These are phyloP conservation scores for Phoxinus dragarum DNA, from an alignment of 2,797 vertebrate genomes.

Conservation along the genomic window DNA sequence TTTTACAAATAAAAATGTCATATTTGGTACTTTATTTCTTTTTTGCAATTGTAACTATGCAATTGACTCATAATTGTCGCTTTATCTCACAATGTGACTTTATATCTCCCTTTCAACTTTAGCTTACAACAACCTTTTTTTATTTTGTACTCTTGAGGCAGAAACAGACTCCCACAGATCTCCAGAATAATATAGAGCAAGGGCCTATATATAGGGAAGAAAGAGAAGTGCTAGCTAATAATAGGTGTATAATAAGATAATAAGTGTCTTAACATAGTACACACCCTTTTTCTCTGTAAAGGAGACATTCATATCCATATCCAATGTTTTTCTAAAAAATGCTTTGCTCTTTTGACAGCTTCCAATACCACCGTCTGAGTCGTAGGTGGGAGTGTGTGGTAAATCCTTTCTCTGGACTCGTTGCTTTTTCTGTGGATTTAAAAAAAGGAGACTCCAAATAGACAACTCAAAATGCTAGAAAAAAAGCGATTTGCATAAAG, in stretches of 20 bases:
- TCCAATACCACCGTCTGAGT: constrained; percentile 26
- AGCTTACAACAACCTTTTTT: neutral
- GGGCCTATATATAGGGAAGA: constrained; percentile 13
- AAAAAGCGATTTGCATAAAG: constrained; percentile 14
- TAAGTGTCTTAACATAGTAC: constrained; percentile 23
- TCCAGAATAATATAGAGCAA: constrained; percentile 6
- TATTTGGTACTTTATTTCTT: neutral
- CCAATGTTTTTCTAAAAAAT: constrained; percentile 5
- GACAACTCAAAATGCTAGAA: neutral
- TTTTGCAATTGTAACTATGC: neutral
- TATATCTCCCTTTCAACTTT: neutral
- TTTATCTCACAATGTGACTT: constrained; percentile 3
- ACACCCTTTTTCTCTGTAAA: neutral
- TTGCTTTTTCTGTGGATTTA: constrained; percentile 33
- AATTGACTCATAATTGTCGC: neutral
- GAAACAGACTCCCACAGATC: constrained; percentile 10
- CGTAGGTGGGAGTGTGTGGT: constrained; percentile 7
- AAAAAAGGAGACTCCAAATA: neutral
- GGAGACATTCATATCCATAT: constrained; percentile 9
- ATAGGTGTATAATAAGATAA: neutral
- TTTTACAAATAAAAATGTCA: neutral
- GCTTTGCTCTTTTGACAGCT: constrained; percentile 28
- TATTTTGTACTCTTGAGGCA: neutral
- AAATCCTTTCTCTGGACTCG: constrained; percentile 35
- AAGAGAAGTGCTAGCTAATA: constrained; percentile 18